A percentile compares a stretch with the other conserved stretches of the same genome.
phyloP scores from a whole-genome alignment of 2,113 vertebrate species.

The Phyllostomus hastatus region DNA sequence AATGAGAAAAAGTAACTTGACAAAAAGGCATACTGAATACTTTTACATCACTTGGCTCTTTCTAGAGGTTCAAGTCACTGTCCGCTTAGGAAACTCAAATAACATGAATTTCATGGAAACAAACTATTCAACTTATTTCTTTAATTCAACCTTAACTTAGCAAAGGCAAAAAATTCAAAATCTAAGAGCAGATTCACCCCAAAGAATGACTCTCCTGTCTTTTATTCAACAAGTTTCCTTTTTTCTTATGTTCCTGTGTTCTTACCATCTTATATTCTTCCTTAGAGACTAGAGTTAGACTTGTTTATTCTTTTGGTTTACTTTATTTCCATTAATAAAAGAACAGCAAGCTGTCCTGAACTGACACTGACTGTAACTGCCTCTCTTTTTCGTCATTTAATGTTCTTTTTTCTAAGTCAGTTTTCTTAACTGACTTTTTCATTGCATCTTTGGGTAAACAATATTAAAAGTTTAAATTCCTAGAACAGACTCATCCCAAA shows the following conservation, averaged over 20 bases:
- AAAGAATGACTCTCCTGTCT: slow-evolving; percentile 88
- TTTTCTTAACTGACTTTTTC: neutral
- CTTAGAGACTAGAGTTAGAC: slow-evolving; percentile 37
- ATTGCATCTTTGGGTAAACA: neutral
- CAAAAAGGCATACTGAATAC: slow-evolving; percentile 44
- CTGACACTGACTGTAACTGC: slow-evolving; percentile 2
- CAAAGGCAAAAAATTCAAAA: slow-evolving; percentile 67
- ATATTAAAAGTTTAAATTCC: slow-evolving; percentile 72
- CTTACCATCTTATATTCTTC: slow-evolving; percentile 79
- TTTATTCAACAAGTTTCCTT: slow-evolving; percentile 66
- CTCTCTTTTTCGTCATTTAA: slow-evolving; percentile 33
- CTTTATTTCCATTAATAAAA: neutral
- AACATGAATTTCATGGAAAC: slow-evolving; percentile 17
- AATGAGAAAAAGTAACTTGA: slow-evolving; percentile 17
- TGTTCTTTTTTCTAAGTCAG: slow-evolving; percentile 50
- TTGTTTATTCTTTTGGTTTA: slow-evolving; percentile 57
- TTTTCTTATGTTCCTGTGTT: slow-evolving; percentile 75
- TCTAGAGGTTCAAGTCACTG: slow-evolving; percentile 1
- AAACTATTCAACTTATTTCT: slow-evolving; percentile 26
- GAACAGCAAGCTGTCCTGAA: slow-evolving; percentile 51
- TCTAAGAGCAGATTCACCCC: slow-evolving; percentile 84
- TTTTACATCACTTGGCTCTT: slow-evolving; percentile 30
- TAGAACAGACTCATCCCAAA: slow-evolving; percentile 82
- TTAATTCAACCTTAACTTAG: slow-evolving; percentile 28
- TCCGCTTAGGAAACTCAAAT: slow-evolving; percentile 37